Percentiles rank a stretch among this genome's conserved stretches.
phyloP scores from a whole-genome alignment of 2,113 vertebrate species.

The Beaufortia kweichowensis region DNA sequence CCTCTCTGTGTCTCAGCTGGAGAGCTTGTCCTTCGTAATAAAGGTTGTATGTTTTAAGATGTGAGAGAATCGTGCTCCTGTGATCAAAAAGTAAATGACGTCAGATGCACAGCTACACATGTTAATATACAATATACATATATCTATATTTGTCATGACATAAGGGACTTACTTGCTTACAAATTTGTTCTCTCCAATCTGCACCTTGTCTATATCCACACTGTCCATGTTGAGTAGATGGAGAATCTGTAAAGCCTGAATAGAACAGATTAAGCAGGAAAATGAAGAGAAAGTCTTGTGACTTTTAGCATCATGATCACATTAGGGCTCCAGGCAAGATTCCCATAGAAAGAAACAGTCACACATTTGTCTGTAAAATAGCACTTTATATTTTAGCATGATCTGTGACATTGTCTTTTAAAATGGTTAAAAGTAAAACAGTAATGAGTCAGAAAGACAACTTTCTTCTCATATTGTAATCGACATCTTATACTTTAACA shows the following conservation, averaged over 20 bases:
- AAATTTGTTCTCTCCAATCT: conserved; percentile 88
- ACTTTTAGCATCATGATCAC: conserved; percentile 17
- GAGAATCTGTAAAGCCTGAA: conserved; percentile 1
- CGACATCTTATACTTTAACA: too few species aligned
- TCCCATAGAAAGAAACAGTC: too few species aligned
- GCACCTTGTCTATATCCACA: conserved; percentile 69
- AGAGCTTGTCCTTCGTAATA: conserved; percentile 93
- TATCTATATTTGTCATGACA: neutral
- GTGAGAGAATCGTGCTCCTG: conserved; percentile 84
- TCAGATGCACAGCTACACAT: neutral
- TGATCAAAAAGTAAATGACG: conserved; percentile 9
- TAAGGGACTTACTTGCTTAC: conserved; percentile 89
- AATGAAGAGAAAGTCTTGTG: conserved; percentile 33
- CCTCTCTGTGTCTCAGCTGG: conserved; percentile 95
- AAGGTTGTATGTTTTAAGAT: conserved; percentile 92
- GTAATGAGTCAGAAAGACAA: too few species aligned
- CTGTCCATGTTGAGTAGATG: conserved; percentile 67
- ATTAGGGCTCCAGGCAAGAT: conserved; percentile 17
- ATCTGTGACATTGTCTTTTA: too few species aligned
- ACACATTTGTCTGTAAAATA: too few species aligned
- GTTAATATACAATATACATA: too few species aligned
- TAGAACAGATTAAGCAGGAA: conserved; percentile 7
- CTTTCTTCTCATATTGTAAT: too few species aligned
- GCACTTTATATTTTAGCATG: too few species aligned
- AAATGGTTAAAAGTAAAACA: too few species aligned